Conservation (phyloP, 2,113 vertebrate genomes). For the Struthio camelus region DNA sequence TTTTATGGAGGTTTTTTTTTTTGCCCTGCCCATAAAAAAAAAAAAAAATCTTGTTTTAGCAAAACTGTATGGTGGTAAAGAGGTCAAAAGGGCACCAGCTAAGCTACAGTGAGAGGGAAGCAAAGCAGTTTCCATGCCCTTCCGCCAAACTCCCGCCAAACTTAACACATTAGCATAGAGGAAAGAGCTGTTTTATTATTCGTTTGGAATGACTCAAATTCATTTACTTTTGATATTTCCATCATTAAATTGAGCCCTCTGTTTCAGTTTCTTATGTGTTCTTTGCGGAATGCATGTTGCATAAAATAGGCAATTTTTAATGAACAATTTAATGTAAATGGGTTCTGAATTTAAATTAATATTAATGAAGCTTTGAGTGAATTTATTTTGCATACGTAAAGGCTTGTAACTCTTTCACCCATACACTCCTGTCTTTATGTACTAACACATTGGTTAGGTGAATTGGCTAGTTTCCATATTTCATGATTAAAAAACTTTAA, state of each 20-base stretch:
- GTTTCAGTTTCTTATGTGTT: constrained; percentile 78
- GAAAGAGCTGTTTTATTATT: constrained; percentile 31
- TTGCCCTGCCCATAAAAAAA: background rate
- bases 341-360: constrained; percentile 88
- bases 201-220: constrained; percentile 63
- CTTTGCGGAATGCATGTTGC: constrained; percentile 83
- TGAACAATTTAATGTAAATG: constrained; percentile 88
- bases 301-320: constrained; percentile 87
- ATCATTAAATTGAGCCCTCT: constrained; percentile 74
- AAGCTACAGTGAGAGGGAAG: background rate
- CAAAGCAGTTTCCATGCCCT: background rate
- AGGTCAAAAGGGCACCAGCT: constrained; percentile 29
- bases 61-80: background rate
- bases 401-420: constrained; percentile 80
- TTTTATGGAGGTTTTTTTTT: background rate
- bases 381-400: constrained; percentile 89
- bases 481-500: constrained; percentile 60
- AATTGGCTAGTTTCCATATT: constrained; percentile 70
- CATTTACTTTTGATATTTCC: constrained; percentile 75
- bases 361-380: constrained; percentile 87
- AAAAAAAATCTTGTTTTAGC: background rate
- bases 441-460: constrained; percentile 70
- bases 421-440: constrained; percentile 78
- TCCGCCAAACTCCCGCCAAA: constrained; percentile 38
- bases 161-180: background rate